These are phyloP conservation scores for Naja naja DNA, from an alignment of 2,113 vertebrate species.

Conservation along the genomic window DNA sequence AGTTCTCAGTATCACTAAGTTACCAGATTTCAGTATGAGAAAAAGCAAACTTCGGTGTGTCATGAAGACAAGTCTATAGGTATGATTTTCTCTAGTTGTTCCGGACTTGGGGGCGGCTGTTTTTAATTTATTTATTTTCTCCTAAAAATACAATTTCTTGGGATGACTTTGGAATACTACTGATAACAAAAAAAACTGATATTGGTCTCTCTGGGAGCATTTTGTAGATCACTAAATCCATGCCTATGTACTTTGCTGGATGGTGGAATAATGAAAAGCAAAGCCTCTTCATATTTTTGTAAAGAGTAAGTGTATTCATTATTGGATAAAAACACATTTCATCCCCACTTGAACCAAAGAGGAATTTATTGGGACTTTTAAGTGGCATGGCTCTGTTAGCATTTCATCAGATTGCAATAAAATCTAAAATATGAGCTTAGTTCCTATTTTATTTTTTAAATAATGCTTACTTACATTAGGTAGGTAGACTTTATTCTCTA, in stretches of 20 bases:
- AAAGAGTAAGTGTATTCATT: not conserved
- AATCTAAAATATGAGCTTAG: conserved; percentile 24
- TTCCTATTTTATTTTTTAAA: not conserved
- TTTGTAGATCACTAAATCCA: not conserved
- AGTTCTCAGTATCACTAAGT: not conserved
- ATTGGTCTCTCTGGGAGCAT: not conserved
- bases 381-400: not conserved
- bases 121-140: not conserved
- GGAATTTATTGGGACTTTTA: not conserved
- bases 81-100: not conserved
- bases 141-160: not conserved
- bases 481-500: not conserved
- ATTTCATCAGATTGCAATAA: not conserved
- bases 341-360: not conserved
- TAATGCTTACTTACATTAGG: not conserved
- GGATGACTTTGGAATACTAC: not conserved
- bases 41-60: not conserved
- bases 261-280: not conserved
- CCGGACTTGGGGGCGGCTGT: not conserved
- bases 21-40: not conserved
- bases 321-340: not conserved
- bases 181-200: not conserved
- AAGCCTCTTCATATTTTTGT: not conserved
- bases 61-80: not conserved
- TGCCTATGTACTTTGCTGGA: not conserved